These are phyloP conservation scores for Pseudolaguvia tuberculata DNA, from an alignment of 2,113 vertebrate genomes.

Conservation along the genomic window DNA sequence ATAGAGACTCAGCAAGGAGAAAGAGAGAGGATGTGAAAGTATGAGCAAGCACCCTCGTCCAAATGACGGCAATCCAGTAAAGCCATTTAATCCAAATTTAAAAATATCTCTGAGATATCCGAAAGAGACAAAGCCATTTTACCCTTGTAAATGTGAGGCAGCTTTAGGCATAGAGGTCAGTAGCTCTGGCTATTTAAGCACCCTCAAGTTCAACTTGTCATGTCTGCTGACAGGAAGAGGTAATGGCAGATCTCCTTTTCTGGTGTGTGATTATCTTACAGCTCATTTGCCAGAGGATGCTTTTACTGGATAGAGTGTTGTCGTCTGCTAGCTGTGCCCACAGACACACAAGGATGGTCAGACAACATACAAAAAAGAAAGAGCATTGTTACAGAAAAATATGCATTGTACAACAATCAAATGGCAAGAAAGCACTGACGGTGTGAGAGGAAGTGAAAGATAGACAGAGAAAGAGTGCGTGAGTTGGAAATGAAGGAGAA, in stretches of 20 bases:
- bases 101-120: conserved; percentile 23
- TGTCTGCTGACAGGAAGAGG: conserved; percentile 71
- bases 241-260: conserved; percentile 65
- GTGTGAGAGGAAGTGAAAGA: conserved; percentile 19
- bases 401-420: conserved; percentile 22
- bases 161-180: conserved; percentile 57
- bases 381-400: conserved; percentile 7
- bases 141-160: conserved; percentile 58
- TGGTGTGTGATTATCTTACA: conserved; percentile 63
- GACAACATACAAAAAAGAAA: conserved; percentile 27
- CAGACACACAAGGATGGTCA: conserved; percentile 24
- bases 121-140: conserved; percentile 39
- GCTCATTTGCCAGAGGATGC: conserved; percentile 63
- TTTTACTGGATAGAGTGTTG: conserved; percentile 54
- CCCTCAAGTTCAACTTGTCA: conserved; percentile 72
- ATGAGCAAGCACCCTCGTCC: conserved; percentile 15
- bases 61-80: conserved; percentile 42
- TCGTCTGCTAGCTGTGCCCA: conserved; percentile 20
- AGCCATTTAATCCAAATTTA: conserved; percentile 43
- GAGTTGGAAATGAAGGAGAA: conserved; percentile 18
- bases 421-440: conserved; percentile 16
- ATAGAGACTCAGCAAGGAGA: conserved; percentile 16
- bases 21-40: conserved; percentile 35
- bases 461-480: neutral
- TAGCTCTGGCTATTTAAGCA: conserved; percentile 65